These are phyloP conservation scores for Holcopasites calliopsidis DNA, from an alignment of 1,140 invertebrate genomes.

Conservation along the genomic window DNA sequence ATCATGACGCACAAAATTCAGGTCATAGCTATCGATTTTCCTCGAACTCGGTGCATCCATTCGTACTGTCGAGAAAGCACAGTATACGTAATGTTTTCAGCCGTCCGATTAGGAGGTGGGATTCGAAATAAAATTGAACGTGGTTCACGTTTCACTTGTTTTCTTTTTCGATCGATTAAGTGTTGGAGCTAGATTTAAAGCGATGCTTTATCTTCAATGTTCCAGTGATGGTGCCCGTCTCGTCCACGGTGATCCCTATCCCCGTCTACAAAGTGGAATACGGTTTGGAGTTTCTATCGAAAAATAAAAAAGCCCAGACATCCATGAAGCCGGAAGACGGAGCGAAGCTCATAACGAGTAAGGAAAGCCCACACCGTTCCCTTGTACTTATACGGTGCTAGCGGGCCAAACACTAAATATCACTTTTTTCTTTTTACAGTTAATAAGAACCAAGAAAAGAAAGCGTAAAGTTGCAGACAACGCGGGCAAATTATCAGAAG, in stretches of 20 bases:
- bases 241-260: conserved; percentile 83
- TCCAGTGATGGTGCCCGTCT: conserved; percentile 82
- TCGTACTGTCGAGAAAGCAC: too few relatives aligned
- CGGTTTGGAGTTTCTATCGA: conserved; percentile 66
- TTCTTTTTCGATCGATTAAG: too few relatives aligned
- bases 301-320: conserved; percentile 70
- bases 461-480: conserved; percentile 45
- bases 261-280: conserved; percentile 81
- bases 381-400: background rate
- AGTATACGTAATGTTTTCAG: too few relatives aligned
- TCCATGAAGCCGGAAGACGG: conserved; percentile 70
- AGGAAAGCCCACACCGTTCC: background rate
- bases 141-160: too few relatives aligned
- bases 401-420: background rate
- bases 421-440: conserved; percentile 59
- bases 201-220: conserved; percentile 30
- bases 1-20: too few relatives aligned
- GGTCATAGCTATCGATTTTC: too few relatives aligned
- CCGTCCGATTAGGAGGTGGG: too few relatives aligned
- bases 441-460: conserved; percentile 66
- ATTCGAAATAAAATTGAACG: too few relatives aligned
- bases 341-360: conserved; percentile 76
- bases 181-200: too few relatives aligned
- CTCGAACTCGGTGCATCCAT: too few relatives aligned
- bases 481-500: background rate